Evolutionary conservation across 92 coral and sea anemone genomes (phyloP).

Genomic region (Chrysogorgia sp.): DNA sequence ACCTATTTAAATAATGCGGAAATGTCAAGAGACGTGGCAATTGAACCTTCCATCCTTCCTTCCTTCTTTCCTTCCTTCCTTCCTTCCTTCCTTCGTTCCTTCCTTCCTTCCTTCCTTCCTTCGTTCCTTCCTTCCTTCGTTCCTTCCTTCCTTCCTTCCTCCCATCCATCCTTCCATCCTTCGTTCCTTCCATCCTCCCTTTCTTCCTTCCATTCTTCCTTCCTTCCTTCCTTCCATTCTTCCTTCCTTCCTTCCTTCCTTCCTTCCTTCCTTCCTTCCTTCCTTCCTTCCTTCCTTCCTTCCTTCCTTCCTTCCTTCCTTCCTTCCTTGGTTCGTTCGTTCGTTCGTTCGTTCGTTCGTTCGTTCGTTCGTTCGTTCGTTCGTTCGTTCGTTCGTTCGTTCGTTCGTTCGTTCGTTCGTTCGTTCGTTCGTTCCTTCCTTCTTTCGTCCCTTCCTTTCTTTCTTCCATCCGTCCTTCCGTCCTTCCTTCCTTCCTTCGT

Average conservation of each 20-base stretch:
- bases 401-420: background rate
- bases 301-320: background rate
- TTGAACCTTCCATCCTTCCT: background rate
- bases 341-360: background rate
- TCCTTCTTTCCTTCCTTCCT: constrained; percentile 1
- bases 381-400: background rate
- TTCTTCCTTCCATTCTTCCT: background rate
- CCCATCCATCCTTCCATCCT: background rate
- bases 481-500: constrained; percentile 1
- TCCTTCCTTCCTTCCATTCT: constrained; percentile 1
- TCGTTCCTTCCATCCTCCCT: background rate
- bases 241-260: background rate
- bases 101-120: background rate
- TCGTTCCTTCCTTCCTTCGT: background rate
- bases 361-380: background rate
- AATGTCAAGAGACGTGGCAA: background rate
- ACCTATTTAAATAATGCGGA: background rate
- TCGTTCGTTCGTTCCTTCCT: too few species aligned
- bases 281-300: background rate
- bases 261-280: background rate
- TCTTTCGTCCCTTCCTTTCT: too few species aligned
- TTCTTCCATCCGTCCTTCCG: background rate
- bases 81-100: background rate
- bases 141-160: background rate
- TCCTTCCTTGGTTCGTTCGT: background rate